Base-by-base conservation (phyloP, 2,888 invertebrate genomes). In the Sarcophaga variegata region DNA sequence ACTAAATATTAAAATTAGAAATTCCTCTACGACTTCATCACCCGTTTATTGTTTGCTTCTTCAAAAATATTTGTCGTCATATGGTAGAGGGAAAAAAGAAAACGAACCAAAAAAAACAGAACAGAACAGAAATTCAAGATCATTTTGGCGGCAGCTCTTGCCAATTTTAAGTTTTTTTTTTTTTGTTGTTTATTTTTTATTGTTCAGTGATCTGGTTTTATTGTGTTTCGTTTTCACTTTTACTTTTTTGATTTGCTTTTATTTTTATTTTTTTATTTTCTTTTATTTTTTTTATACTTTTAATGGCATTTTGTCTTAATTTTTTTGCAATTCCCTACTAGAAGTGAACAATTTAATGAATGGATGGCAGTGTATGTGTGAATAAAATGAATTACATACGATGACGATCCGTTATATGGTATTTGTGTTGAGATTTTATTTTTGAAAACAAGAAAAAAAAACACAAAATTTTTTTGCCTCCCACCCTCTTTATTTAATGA, bases 81-180 rank as follows among this genome's bases (percentile, higher is more conserved):
- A 14, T 4, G 1, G 17, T 54, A 54, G 17, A 54, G 17, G 10
- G 17, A 12, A 54, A 54, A 54, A 17, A 14, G 12, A 54, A 12
- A 45, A 47, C 47, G 25, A 76, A 37, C 63, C 2, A 69, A 22
- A 59, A 70, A 60, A 71, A 76, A n/a, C 71, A 20, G 27, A 47
- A 62, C 67, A 47, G 54, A 67, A 14, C n/a, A 49, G 70, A 70
- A 70, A 79, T 79, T 87, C 87, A 87, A 87, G 87, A 84, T 84
- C 87, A 87, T 78, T 79, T 84, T 22, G 64, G 78, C 64, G 63
- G 62, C 17, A 54, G 12, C 63, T 79, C 63, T 81, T 87, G 84
- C 81, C 84, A 84, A 79, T 64, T 71, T 79, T 79, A 27, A 27
- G 17, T 70, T 79, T 64, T 75, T 69, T 3, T 70, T 79, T 64